Evolutionary conservation across 2,888 invertebrate genomes (phyloP).

Genomic region (Lepas anatifera): DNA sequence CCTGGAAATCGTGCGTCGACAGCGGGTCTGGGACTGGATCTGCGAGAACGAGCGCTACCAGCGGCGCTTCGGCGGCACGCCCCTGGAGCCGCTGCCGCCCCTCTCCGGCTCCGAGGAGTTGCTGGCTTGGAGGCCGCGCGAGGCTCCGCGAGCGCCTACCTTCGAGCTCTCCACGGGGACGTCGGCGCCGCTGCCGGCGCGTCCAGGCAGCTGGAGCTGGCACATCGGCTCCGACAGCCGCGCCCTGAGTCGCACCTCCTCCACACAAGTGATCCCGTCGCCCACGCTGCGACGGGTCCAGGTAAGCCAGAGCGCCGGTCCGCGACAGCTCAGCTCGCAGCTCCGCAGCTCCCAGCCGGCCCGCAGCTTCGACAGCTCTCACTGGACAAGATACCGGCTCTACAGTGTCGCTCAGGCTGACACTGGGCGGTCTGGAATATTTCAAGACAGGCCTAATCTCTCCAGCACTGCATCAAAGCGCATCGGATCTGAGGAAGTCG

Average conservation of each 20-base stretch:
- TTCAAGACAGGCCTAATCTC: too few species aligned
- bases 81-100: not conserved
- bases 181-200: not conserved
- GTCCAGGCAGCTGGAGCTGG: not conserved
- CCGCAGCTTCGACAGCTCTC: not conserved
- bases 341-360: not conserved
- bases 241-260: not conserved
- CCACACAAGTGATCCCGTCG: not conserved
- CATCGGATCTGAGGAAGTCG: too few species aligned
- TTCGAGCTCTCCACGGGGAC: too few species aligned
- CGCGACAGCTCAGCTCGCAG: not conserved
- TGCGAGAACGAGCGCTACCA: slow-evolving; percentile 3
- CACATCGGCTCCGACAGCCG: too few species aligned
- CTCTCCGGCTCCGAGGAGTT: not conserved
- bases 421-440: too few species aligned
- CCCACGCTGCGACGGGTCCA: not conserved
- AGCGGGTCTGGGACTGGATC: not conserved
- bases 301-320: not conserved
- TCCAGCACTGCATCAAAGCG: too few species aligned
- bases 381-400: too few species aligned
- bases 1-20: not conserved
- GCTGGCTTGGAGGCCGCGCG: not conserved
- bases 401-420: too few species aligned
- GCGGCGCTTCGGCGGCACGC: not conserved
- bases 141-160: too few species aligned